Percentiles rank a stretch among this genome's conserved stretches.
Conservation (phyloP, 2,888 invertebrate genomes). For the Branchipolynoe longqiensis region DNA sequence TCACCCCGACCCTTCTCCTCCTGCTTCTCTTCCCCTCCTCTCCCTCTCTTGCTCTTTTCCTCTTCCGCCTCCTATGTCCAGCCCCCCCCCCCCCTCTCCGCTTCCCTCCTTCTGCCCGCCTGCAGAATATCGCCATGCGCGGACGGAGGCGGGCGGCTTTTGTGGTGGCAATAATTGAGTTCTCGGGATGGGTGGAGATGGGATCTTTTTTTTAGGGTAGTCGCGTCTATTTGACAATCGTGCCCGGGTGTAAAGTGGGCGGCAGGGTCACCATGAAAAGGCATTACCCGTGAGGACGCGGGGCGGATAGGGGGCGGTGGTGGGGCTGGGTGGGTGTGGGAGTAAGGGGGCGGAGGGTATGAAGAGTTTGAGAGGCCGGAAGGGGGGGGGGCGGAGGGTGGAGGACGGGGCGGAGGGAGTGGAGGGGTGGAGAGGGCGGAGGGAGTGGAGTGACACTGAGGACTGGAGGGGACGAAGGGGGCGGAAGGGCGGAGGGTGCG, state of each 20-base stretch:
- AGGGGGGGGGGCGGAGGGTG: neutral
- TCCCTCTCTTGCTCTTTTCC: too few relatives aligned
- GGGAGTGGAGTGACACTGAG: too few relatives aligned
- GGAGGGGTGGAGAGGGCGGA: neutral
- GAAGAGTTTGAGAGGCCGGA: neutral
- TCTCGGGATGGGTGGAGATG: constrained; percentile 48
- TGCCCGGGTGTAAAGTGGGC: constrained; percentile 31
- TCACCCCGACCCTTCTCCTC: constrained; percentile 1
- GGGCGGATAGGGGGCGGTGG: too few relatives aligned
- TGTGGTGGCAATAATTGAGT: constrained; percentile 55
- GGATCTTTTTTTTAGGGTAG: constrained; percentile 52
- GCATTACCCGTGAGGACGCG: constrained; percentile 49
- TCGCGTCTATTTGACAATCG: constrained; percentile 55
- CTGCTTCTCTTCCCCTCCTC: neutral
- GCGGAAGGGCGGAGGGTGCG: too few relatives aligned
- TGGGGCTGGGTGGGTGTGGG: neutral
- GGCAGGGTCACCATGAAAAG: constrained; percentile 40
- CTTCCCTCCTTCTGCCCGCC: neutral
- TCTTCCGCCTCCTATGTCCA: neutral
- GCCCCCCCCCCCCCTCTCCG: constrained; percentile 18
- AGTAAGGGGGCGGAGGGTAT: too few relatives aligned
- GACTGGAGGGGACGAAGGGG: too few relatives aligned
- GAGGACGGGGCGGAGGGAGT: neutral
- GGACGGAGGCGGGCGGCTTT: constrained; percentile 19
- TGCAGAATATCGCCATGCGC: neutral